Base-by-base conservation (phyloP, 2,797 vertebrate species). In the Hydrophis major region DNA sequence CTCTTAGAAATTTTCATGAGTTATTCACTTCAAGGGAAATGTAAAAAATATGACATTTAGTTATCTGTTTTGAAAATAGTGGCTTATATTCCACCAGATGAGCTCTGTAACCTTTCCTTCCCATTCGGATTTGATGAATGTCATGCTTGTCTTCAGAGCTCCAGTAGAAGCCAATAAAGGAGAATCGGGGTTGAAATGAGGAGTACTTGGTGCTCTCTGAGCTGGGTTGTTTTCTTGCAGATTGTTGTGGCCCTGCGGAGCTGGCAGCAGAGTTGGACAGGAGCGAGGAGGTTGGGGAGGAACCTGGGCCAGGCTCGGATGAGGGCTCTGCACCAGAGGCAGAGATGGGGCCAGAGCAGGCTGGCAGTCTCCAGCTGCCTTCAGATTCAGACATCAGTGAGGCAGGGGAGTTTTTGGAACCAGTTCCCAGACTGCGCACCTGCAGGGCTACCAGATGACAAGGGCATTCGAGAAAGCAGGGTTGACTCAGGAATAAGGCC, bases 101-200 rank as follows among this genome's bases (percentile, higher is more conserved):
- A 42, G 20, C 18, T 42, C 7, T 42, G 18, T 78, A 78, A 22
- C 7, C 10, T 42, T 10, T 37, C 69, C 18, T 78, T 37, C 69
- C 6, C 4, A 7, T 22, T 42, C 0, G 0, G 32, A 11, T 22
- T 42, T 42, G 74, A 42, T 78, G 37, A 78, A 20, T 37, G 16
- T 37, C n/a, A 6, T 2, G 0, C 5, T 69, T 2, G 0, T 14
- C 13, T 69, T 32, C n/a, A n/a, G 16, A 14, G 13, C 63, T 74
- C 69, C 7, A 74, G 20, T 4, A 74, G 69, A 18, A 37, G 69
- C 69, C 63, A 69, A 32, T 32, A n/a, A 69, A 69, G n/a, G 28
- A 69, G 63, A 69, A 69, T 32, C 1, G 50, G 63, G n/a, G 2
- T 32, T 66, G 28, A 66, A 66, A 14, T 32, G 63, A 32, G 63